Base-by-base conservation (phyloP, 2,113 vertebrate species). In the Protomyctophum bolini region DNA sequence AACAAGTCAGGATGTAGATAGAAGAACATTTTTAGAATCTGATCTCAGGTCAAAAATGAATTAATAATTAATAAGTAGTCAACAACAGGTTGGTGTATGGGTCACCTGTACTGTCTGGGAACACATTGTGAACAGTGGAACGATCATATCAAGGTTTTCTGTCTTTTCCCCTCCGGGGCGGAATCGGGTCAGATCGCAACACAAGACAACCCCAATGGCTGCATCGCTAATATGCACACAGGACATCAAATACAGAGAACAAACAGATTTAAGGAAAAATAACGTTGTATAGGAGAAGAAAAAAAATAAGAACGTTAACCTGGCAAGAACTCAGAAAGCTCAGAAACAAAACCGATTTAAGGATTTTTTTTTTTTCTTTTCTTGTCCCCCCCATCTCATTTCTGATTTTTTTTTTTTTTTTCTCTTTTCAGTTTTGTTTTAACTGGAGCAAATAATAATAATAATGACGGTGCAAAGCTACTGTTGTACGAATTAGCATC, bases 221-320 rank as follows among this genome's bases (percentile, higher is more conserved):
- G 97, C 96, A 95, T 98, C 96, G 97, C 96, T 98, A 98, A 98
- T 98, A 98, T 41, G 97, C 97, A 98, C 96, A 98, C 96, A 98
- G 97, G 95, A 98, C 97, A 99, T 98, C 96, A 97, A 95, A 98
- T 99, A 98, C 96, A 99, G 96, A 98, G 95, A 98, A 98, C 95
- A 99, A 98, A 96, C 98, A 97, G 96, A 95, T 98, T 97, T 96
- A 96, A 95, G 95, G 91, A 93, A 41, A 41, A 41, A 41, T 41
- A 41, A 41, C 3, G 5, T 4, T n/a, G n/a, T n/a, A n/a, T n/a
- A n/a, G n/a, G n/a, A n/a, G n/a, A n/a, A n/a, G n/a, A n/a, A n/a
- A n/a, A n/a, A n/a, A n/a, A n/a, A n/a, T n/a, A n/a, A 88, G 21
- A 89, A 89, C 67, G 85, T 86, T 89, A 86, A 72, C 89, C n/a